phyloP scores from a whole-genome alignment of 2,113 vertebrate genomes.

The Micronycteris hirsuta region DNA sequence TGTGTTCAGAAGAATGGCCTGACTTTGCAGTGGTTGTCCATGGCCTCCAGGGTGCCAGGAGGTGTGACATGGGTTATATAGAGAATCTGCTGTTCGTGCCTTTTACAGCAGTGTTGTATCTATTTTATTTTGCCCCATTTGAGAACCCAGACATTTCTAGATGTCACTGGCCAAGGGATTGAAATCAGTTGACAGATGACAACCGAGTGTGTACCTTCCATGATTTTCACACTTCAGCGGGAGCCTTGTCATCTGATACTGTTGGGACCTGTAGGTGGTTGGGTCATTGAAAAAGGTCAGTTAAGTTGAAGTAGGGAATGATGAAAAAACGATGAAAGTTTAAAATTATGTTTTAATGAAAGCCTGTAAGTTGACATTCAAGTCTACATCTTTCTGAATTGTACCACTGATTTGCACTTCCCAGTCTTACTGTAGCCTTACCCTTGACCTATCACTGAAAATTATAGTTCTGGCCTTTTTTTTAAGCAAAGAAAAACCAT shows the following conservation, averaged over 20 bases:
- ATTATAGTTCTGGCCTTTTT: background rate
- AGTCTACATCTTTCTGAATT: background rate
- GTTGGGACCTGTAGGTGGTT: background rate
- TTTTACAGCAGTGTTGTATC: too few relatives aligned
- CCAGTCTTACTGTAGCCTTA: background rate
- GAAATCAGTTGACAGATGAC: constrained; percentile 19
- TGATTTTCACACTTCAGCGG: background rate
- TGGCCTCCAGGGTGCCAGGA: background rate
- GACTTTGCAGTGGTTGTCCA: background rate
- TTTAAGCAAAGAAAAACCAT: background rate
- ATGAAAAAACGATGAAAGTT: background rate
- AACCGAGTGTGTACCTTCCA: background rate
- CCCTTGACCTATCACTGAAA: background rate
- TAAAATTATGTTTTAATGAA: constrained; percentile 37
- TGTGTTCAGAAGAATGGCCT: background rate
- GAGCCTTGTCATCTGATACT: constrained; percentile 26
- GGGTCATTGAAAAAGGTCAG: constrained; percentile 23
- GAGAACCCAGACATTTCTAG: constrained; percentile 40
- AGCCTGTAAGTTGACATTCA: background rate
- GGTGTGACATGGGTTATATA: background rate
- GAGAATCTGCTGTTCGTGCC: background rate
- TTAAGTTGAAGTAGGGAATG: constrained; percentile 32
- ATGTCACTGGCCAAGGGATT: background rate
- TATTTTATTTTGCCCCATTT: background rate
- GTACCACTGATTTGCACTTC: background rate